Base-by-base conservation (phyloP, 2,113 vertebrate species). In the Myocastor coypus region DNA sequence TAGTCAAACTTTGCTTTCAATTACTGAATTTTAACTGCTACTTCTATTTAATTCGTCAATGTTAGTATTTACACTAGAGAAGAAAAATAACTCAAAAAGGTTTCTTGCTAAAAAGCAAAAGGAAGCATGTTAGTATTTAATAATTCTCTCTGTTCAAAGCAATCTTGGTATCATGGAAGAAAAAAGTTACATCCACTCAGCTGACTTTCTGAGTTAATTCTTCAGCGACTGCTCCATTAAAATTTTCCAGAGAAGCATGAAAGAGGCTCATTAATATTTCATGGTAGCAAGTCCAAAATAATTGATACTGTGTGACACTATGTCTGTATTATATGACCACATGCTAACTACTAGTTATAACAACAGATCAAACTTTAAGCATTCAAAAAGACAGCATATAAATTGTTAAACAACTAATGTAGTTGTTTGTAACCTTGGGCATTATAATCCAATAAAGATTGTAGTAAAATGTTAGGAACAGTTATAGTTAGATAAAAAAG, bases 121-220 rank as follows among this genome's bases (percentile, higher is more conserved):
- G 89, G 75, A 64, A 63, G 37, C 52, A 86, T 14, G 9, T 0
- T 91, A 0, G 0, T 63, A 69, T 96, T 97, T 96, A 96, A 89
- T 88, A 95, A 96, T 95, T 92, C 90, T 96, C 94, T 96, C 68
- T 96, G 77, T 69, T 97, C 57, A 87, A 92, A 97, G 37, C 2
- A 34, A 95, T 96, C 42, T 91, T 94, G 66, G 64, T 19, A 94
- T 89, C 71, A 94, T 16, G 0, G 24, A 95, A n/a, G 42, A 82
- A 83, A 87, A 94, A 91, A 92, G 85, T 92, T 91, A 87, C 3
- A 91, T 69, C 5, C 68, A 96, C 73, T 80, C 77, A 94, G 88
- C 50, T 92, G 85, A 91, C 46, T 61, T 68, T 91, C 63, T 75
- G 61, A 94, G 46, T 87, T 97, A 96, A 91, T 96, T 93, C 86